phyloP scores from a whole-genome alignment of 2,888 invertebrate species.

The Caenorhabditis sulstoni region DNA sequence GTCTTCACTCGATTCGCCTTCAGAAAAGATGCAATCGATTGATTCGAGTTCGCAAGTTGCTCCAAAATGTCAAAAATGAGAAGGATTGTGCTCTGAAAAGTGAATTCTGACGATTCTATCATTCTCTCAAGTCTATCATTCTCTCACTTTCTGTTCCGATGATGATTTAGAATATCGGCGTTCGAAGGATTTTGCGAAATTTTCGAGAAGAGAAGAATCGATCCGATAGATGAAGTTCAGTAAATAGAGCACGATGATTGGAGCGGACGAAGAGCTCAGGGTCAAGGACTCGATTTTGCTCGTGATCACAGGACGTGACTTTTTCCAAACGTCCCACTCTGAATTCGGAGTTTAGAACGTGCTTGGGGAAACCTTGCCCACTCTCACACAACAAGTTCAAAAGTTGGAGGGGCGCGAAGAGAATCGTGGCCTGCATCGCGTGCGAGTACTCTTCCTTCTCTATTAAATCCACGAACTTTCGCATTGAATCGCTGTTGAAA shows the following conservation, averaged over 20 bases:
- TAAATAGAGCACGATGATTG: slow-evolving; percentile 19
- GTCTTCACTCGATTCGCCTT: slow-evolving; percentile 20
- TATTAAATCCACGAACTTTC: slow-evolving; percentile 16
- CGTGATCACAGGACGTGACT: slow-evolving; percentile 7
- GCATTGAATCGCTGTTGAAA: not conserved
- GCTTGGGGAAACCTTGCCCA: not conserved
- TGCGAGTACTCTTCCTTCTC: slow-evolving; percentile 23
- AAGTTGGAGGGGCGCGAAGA: slow-evolving; percentile 31
- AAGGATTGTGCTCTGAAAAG: slow-evolving; percentile 15
- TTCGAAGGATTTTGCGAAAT: too few relatives aligned
- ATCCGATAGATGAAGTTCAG: slow-evolving; percentile 17
- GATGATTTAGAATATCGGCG: too few relatives aligned
- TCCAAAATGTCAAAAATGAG: slow-evolving; percentile 30
- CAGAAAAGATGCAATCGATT: not conserved
- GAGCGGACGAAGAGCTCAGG: slow-evolving; percentile 9
- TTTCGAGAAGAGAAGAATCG: not conserved
- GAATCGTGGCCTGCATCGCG: not conserved
- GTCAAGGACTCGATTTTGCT: slow-evolving; percentile 10
- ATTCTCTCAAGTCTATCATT: too few relatives aligned
- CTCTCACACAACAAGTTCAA: slow-evolving; percentile 2
- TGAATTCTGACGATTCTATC: not conserved
- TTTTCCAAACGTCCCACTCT: slow-evolving; percentile 29
- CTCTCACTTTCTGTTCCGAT: too few relatives aligned
- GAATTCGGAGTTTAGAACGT: not conserved
- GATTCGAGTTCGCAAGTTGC: slow-evolving; percentile 1